phyloP scores from a whole-genome alignment of 2,113 vertebrate genomes.

The Stegostoma tigrinum region DNA sequence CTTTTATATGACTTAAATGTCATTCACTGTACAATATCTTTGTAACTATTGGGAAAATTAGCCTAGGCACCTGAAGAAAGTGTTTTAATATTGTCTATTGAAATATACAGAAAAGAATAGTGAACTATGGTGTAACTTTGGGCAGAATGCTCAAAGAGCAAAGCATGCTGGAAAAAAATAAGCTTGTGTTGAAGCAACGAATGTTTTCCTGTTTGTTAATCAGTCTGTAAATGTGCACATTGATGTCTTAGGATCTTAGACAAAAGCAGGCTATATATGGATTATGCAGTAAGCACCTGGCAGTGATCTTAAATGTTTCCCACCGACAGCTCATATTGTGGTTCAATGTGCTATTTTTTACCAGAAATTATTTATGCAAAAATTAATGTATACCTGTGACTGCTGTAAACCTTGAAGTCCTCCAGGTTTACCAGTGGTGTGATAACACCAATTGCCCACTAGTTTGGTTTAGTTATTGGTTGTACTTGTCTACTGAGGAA shows the following conservation, averaged over 20 bases:
- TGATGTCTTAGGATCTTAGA: conserved; percentile 31
- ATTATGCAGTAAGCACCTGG: conserved; percentile 34
- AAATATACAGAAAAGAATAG: conserved; percentile 34
- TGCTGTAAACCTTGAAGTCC: conserved; percentile 18
- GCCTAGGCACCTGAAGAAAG: background rate
- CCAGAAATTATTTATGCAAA: conserved; percentile 31
- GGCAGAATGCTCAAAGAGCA: conserved; percentile 41
- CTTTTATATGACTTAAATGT: conserved; percentile 16
- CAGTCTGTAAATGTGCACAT: conserved; percentile 28
- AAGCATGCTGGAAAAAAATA: conserved; percentile 41
- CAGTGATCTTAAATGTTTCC: conserved; percentile 24
- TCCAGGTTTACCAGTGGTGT: conserved; percentile 1
- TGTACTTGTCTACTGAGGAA: conserved; percentile 30
- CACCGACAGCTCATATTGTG: conserved; percentile 21
- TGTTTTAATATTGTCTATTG: conserved; percentile 29
- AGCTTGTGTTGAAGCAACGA: conserved; percentile 40
- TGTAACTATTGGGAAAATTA: conserved; percentile 25
- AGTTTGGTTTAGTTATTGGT: conserved; percentile 28
- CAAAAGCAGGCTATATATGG: conserved; percentile 33
- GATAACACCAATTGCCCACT: background rate
- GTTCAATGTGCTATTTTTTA: conserved; percentile 33
- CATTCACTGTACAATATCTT: conserved; percentile 14
- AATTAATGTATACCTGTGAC: conserved; percentile 24
- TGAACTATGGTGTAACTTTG: conserved; percentile 36
- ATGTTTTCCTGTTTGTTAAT: conserved; percentile 32